Base-by-base conservation (phyloP, 2,888 invertebrate genomes). In the Rhamphomyia laevipes region DNA sequence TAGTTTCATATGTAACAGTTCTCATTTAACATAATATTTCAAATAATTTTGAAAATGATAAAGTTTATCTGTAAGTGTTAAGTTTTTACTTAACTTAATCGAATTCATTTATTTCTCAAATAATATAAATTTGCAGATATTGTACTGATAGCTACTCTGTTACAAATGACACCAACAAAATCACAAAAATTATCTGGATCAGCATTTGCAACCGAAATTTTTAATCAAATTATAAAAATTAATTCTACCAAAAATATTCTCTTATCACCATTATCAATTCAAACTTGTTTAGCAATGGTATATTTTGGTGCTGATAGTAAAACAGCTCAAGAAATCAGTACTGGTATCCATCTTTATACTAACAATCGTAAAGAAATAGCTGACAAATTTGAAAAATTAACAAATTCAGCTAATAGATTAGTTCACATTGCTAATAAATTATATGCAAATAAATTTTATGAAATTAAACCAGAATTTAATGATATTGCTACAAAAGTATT, bases 401-500 rank as follows among this genome's bases (percentile, higher is more conserved):
- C 65, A 47, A 52, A 52, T 4, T 50, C 51, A 2, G 49, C 56
- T 23, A 53, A 53, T 2, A 56, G 61, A 3, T 48, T 56, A 5
- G 30, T 67, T 6, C 76, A 76, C 51, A 71, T 85, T 38, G 87
- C 87, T 1, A 89, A 87, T 61, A 83, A 82, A 56, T 70, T 88
- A 6, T 90, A 80, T 61, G 66, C 84, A 0, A 76, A 77, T 60
- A 65, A 75, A 1, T 71, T 74, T 1, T 74, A 77, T 46, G 63
- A 71, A 10, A 56, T 87, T 4, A 71, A 77, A 21, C 59, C 74
- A 0, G 62, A 70, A 16, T 80, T 82, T 55, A 73, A 77, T 56
- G 67, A 73, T 9, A 69, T 80, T 42, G 78, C 84, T 0, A 61
- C 71, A 9, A 74, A 78, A 42, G 70, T 77, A 27, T 89, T 86